phyloP scores from a whole-genome alignment of 2,888 invertebrate species.

The Cheilosia vulpina region DNA sequence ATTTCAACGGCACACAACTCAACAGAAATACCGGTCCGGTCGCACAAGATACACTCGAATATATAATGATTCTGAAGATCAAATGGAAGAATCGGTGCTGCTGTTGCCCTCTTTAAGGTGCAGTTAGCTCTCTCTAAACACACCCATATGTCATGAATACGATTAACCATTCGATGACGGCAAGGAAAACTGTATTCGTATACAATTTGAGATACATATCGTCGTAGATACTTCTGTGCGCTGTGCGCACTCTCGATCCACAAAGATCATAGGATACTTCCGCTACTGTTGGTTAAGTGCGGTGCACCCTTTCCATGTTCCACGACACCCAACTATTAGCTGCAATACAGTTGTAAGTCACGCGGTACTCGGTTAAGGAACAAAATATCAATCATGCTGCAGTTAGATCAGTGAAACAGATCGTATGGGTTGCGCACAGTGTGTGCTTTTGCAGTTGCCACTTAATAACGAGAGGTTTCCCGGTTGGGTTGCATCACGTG shows the following conservation, averaged over 20 bases:
- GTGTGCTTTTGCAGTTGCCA: constrained; percentile 52
- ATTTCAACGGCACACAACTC: constrained; percentile 16
- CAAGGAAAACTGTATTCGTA: constrained; percentile 29
- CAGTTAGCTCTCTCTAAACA: constrained; percentile 70
- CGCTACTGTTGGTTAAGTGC: constrained; percentile 60
- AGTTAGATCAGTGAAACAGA: constrained; percentile 47
- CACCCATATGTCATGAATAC: constrained; percentile 75
- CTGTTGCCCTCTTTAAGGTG: constrained; percentile 68
- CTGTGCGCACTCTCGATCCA: constrained; percentile 19
- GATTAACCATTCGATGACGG: constrained; percentile 50
- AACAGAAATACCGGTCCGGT: constrained; percentile 34
- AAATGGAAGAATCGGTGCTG: constrained; percentile 34
- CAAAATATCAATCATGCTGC: constrained; percentile 56
- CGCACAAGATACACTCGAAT: constrained; percentile 16
- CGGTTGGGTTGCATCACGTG: constrained; percentile 21
- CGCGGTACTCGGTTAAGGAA: constrained; percentile 53
- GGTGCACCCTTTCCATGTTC: constrained; percentile 30
- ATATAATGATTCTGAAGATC: constrained; percentile 55
- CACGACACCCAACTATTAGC: constrained; percentile 13
- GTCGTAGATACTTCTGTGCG: constrained; percentile 25
- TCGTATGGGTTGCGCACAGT: constrained; percentile 9
- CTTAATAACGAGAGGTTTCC: constrained; percentile 28
- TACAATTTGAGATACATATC: constrained; percentile 16
- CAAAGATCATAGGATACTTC: constrained; percentile 64
- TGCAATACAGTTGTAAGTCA: constrained; percentile 69